Evolutionary conservation across 2,888 invertebrate species (phyloP).

Genomic region (Zaprionus lineosus): DNA sequence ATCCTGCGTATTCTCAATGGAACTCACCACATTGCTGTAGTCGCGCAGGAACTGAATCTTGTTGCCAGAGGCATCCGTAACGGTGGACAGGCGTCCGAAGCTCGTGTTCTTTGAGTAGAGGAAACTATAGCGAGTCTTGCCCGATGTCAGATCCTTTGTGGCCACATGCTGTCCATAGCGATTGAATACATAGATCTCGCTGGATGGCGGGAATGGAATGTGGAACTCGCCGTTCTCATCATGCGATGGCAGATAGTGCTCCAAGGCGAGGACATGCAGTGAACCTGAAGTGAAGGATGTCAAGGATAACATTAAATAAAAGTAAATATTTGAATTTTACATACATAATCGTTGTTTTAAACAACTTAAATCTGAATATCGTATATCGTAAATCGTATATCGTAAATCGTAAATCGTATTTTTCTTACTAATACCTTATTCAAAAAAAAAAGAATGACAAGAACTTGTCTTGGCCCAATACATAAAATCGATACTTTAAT

Average conservation of each 20-base stretch:
- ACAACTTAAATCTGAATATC: no score
- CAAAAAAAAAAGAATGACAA: no score
- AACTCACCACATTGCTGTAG: constrained; percentile 95
- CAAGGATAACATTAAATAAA: no score
- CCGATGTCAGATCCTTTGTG: constrained; percentile 97
- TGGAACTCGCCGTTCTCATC: constrained; percentile 95
- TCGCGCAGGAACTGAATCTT: constrained; percentile 95
- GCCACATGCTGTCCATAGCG: constrained; percentile 97
- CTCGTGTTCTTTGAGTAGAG: constrained; percentile 98
- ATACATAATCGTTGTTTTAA: no score
- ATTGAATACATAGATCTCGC: constrained; percentile 96
- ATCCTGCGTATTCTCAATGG: constrained; percentile 96
- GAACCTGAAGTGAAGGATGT: constrained; percentile 86
- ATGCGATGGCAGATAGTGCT: constrained; percentile 93
- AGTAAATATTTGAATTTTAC: no score
- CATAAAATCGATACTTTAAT: no score
- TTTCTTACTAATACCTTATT: no score
- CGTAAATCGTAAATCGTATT: no score
- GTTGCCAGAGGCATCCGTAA: constrained; percentile 96
- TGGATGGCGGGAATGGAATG: constrained; percentile 95
- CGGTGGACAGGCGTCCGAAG: constrained; percentile 95
- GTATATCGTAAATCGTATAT: no score
- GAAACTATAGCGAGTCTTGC: constrained; percentile 96
- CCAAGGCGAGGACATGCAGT: constrained; percentile 91
- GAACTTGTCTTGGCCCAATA: no score